These are phyloP conservation scores for Oithona nana DNA, from an alignment of 2,888 invertebrate genomes.

Conservation along the genomic window DNA sequence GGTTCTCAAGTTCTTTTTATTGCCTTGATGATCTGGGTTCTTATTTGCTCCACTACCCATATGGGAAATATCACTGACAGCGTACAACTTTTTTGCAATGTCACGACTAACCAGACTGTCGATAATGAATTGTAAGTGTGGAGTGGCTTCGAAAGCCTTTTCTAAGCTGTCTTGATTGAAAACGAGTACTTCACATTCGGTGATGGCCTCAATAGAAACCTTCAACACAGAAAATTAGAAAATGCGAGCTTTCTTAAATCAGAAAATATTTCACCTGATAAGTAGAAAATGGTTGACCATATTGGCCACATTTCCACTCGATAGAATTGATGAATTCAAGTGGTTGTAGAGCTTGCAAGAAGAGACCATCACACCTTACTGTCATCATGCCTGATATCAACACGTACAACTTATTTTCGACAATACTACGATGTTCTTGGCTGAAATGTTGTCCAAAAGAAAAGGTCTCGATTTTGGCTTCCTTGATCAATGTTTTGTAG, in stretches of 20 bases:
- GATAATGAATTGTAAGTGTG: background rate
- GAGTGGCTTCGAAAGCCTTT: background rate
- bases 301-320: background rate
- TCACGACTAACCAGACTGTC: constrained; percentile 1
- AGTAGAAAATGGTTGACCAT: background rate
- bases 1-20: background rate
- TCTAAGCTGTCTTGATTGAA: background rate
- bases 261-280: constrained; percentile 2
- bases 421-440: background rate
- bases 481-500: background rate
- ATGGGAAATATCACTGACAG: background rate
- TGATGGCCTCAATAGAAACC: background rate
- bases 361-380: constrained; percentile 1
- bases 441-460: background rate
- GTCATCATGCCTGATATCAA: constrained; percentile 1
- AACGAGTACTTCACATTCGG: background rate
- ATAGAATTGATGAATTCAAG: constrained; percentile 12
- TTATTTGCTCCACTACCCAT: background rate
- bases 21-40: background rate
- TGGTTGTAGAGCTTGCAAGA: constrained; percentile 4
- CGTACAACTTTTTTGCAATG: constrained; percentile 3
- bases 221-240: no score
- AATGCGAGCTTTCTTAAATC: background rate
- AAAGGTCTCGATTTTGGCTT: background rate
- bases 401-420: background rate